Evolutionary conservation across 2,888 invertebrate species (phyloP).

Genomic region (Strigamia crassipes): DNA sequence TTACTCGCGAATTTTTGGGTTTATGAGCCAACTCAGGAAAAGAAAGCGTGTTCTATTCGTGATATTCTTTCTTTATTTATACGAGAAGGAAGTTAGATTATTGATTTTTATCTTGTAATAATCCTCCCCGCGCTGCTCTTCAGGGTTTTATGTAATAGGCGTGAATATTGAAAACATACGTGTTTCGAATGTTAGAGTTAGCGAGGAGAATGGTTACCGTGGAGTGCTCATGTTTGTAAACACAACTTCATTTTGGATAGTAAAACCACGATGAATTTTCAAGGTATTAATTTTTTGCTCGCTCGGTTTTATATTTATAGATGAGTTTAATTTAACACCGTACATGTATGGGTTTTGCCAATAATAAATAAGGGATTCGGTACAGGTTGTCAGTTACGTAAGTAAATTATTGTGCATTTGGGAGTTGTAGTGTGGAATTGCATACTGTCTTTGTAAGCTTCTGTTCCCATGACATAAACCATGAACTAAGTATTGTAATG

Average conservation of each 20-base stretch:
- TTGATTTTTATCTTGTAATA: not conserved
- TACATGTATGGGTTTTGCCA: not conserved
- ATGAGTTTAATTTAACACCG: no score
- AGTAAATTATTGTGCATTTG: not conserved
- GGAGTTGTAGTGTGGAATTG: not conserved
- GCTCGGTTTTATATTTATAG: not conserved
- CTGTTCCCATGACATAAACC: constrained; percentile 22
- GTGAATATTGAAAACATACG: not conserved
- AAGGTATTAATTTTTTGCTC: not conserved
- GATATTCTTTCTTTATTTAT: not conserved
- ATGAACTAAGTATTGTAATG: not conserved
- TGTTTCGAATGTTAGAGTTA: not conserved
- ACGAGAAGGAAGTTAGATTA: constrained; percentile 7
- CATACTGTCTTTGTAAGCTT: not conserved
- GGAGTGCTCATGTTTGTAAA: not conserved
- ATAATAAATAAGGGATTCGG: not conserved
- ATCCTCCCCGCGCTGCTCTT: not conserved
- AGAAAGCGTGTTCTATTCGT: not conserved
- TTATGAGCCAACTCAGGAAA: not conserved
- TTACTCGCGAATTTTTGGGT: not conserved
- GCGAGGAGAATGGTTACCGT: not conserved
- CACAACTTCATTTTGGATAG: not conserved
- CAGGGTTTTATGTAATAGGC: not conserved
- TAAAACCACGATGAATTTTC: not conserved
- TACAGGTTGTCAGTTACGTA: not conserved